phyloP scores from a whole-genome alignment of 2,797 vertebrate genomes.

The Dipus sagitta region DNA sequence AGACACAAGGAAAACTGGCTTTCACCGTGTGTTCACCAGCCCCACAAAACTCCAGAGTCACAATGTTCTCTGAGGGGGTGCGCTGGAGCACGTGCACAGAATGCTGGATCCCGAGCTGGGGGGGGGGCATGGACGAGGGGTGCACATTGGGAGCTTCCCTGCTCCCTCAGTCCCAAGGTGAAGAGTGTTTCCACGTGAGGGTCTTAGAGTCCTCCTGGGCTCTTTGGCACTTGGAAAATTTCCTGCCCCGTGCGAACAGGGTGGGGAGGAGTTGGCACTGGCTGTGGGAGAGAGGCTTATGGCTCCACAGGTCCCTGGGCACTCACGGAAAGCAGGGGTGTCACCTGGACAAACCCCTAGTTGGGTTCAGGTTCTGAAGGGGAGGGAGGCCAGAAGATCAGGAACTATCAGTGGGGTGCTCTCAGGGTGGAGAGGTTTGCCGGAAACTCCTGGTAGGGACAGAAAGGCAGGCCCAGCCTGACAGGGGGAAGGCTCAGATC shows the following conservation, averaged over 20 bases:
- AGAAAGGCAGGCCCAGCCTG: constrained; percentile 67
- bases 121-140: neutral
- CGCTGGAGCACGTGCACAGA: neutral
- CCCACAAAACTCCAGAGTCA: neutral
- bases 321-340: constrained; percentile 52
- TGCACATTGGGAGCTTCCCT: constrained; percentile 34
- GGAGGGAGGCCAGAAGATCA: neutral
- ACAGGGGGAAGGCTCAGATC: neutral
- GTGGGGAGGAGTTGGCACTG: constrained; percentile 74
- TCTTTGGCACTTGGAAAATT: constrained; percentile 81
- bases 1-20: constrained; percentile 64
- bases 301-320: constrained; percentile 67
- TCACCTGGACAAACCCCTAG: constrained; percentile 76
- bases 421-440: constrained; percentile 47
- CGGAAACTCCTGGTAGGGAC: constrained; percentile 51
- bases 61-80: constrained; percentile 1
- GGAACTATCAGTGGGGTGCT: constrained; percentile 41
- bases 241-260: constrained; percentile 65
- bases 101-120: constrained; percentile 59
- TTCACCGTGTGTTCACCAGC: constrained; percentile 70
- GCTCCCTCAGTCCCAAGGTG: constrained; percentile 24
- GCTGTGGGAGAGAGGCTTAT: constrained; percentile 56
- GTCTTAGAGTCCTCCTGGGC: constrained; percentile 72
- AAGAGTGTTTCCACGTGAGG: constrained; percentile 38
- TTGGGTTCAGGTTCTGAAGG: constrained; percentile 51